Percentiles rank a stretch among this genome's conserved stretches.
Conservation (phyloP, 2,797 vertebrate species). For the Tympanoctomys barrerae region DNA sequence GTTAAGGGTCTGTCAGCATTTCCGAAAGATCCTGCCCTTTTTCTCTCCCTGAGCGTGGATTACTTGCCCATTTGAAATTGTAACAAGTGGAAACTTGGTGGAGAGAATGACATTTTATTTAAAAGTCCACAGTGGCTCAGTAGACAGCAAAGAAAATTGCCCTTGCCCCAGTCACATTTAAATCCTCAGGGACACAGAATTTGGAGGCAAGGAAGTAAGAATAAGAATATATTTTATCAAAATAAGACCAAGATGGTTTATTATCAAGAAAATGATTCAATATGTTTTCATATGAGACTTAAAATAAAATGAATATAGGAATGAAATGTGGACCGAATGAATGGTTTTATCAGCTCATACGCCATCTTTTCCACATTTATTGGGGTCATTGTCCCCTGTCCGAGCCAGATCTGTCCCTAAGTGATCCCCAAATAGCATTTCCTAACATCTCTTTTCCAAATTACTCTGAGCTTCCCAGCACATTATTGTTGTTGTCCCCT, state of each 20-base stretch:
- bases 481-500: background rate
- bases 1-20: slow-evolving; percentile 58
- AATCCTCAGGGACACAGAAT: background rate
- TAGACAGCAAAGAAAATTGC: slow-evolving; percentile 34
- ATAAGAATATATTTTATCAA: slow-evolving; percentile 45
- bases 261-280: slow-evolving; percentile 23
- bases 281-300: slow-evolving; percentile 59
- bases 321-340: slow-evolving; percentile 13
- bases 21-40: background rate
- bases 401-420: background rate
- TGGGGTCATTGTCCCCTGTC: background rate
- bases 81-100: slow-evolving; percentile 51
- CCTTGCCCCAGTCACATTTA: slow-evolving; percentile 48
- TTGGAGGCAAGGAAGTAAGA: slow-evolving; percentile 33
- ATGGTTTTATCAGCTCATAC: background rate
- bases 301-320: slow-evolving; percentile 9
- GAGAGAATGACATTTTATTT: slow-evolving; percentile 47
- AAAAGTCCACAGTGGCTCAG: slow-evolving; percentile 36
- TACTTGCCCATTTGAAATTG: slow-evolving; percentile 73
- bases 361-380: background rate
- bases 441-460: background rate
- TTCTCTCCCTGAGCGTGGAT: background rate
- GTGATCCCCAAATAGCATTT: slow-evolving; percentile 9
- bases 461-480: background rate
- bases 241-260: slow-evolving; percentile 57